Conservation (phyloP, 1,140 invertebrate species). For the Hestina assimilis region DNA sequence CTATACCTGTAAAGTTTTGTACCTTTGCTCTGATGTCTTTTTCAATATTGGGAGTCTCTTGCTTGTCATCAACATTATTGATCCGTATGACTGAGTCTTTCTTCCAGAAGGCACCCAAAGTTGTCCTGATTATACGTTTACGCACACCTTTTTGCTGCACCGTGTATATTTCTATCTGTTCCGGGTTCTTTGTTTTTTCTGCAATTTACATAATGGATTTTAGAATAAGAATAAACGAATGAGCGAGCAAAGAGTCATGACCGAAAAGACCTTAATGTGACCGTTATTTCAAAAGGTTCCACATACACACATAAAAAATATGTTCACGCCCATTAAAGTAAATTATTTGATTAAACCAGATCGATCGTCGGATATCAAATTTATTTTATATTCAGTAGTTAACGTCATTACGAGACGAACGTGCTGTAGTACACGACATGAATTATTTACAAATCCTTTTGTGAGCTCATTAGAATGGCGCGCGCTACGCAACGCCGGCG, state of each 20-base stretch:
- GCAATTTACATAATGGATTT: constrained; percentile 43
- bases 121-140: constrained; percentile 80
- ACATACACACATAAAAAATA: not conserved
- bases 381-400: constrained; percentile 40
- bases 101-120: constrained; percentile 82
- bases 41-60: constrained; percentile 81
- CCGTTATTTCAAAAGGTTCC: not conserved
- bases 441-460: constrained; percentile 60
- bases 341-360: constrained; percentile 1
- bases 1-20: constrained; percentile 31
- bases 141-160: constrained; percentile 81
- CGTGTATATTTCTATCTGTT: constrained; percentile 82
- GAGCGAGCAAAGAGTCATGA: too few species aligned
- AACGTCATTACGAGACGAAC: constrained; percentile 38
- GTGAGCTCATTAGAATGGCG: constrained; percentile 39
- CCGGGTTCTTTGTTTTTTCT: constrained; percentile 85
- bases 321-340: not conserved
- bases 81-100: constrained; percentile 82
- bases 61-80: constrained; percentile 84
- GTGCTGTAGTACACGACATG: constrained; percentile 37
- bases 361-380: constrained; percentile 8
- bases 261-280: too few species aligned
- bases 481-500: constrained; percentile 36
- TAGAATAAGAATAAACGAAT: too few species aligned
- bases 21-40: constrained; percentile 83